phyloP scores from a whole-genome alignment of 1,140 invertebrate genomes.

The Aphaenogaster rudis region DNA sequence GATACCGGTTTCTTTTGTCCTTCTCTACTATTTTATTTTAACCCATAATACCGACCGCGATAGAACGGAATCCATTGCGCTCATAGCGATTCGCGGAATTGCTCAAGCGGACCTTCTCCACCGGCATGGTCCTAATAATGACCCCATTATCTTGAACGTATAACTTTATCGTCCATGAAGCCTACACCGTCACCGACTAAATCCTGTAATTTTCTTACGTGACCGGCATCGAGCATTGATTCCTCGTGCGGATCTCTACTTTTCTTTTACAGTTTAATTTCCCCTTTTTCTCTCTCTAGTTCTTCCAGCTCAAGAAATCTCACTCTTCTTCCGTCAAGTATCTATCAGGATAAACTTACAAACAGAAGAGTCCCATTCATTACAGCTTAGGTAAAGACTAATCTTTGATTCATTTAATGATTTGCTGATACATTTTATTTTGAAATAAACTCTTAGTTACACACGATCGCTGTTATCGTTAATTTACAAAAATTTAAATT shows the following conservation, averaged over 20 bases:
- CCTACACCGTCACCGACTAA: slow-evolving; percentile 48
- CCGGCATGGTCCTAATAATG: slow-evolving; percentile 1
- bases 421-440: not conserved
- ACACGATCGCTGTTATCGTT: not conserved
- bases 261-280: not conserved
- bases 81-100: slow-evolving; percentile 64
- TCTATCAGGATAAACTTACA: slow-evolving; percentile 39
- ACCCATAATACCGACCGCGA: slow-evolving; percentile 23
- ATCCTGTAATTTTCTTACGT: slow-evolving; percentile 64
- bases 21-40: slow-evolving; percentile 30
- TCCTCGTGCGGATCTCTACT: not conserved
- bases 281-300: not conserved
- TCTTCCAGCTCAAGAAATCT: not conserved
- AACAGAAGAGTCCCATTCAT: slow-evolving; percentile 14
- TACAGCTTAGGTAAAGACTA: slow-evolving; percentile 1
- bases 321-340: slow-evolving; percentile 21
- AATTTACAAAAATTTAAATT: not conserved
- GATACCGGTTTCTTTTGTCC: not conserved
- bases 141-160: slow-evolving; percentile 66
- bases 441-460: not conserved
- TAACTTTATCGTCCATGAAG: slow-evolving; percentile 66
- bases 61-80: slow-evolving; percentile 61
- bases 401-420: no score
- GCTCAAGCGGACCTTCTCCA: slow-evolving; percentile 2
- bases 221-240: slow-evolving; percentile 69